Percentiles rank a stretch among this genome's conserved stretches.
phyloP scores from a whole-genome alignment of 2,797 vertebrate species.

The Chloroceryle inda region DNA sequence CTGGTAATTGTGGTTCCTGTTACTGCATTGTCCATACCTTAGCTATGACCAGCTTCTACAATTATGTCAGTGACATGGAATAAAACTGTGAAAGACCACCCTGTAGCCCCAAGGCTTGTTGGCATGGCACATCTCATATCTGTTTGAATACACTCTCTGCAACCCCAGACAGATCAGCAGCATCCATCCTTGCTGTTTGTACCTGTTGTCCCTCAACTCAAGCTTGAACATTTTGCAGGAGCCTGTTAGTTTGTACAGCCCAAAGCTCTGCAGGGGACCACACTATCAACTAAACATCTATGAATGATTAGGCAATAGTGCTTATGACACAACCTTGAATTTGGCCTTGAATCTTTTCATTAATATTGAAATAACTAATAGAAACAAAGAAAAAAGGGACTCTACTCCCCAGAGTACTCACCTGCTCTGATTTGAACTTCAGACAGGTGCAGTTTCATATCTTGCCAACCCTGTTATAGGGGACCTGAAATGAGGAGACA shows the following conservation, averaged over 20 bases:
- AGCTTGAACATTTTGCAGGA: neutral
- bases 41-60: rapidly evolving
- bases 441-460: neutral
- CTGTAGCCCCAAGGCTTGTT: rapidly evolving
- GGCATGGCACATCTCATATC: neutral
- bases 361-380: neutral
- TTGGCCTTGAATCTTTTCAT: neutral
- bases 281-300: rapidly evolving
- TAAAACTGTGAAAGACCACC: neutral
- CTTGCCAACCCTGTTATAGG: neutral
- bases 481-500: neutral
- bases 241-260: neutral
- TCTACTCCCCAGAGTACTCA: neutral
- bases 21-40: neutral
- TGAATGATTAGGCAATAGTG: neutral
- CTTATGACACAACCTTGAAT: neutral
- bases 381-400: neutral
- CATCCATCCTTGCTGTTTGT: neutral
- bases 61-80: neutral
- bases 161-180: neutral
- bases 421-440: neutral
- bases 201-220: neutral
- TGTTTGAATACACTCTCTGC: neutral
- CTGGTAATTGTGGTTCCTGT: neutral
- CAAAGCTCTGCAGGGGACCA: neutral